A percentile compares a stretch with the other conserved stretches of the same genome.
These are phyloP conservation scores for Buteo buteo DNA, from an alignment of 2,113 vertebrate species.

Conservation along the genomic window DNA sequence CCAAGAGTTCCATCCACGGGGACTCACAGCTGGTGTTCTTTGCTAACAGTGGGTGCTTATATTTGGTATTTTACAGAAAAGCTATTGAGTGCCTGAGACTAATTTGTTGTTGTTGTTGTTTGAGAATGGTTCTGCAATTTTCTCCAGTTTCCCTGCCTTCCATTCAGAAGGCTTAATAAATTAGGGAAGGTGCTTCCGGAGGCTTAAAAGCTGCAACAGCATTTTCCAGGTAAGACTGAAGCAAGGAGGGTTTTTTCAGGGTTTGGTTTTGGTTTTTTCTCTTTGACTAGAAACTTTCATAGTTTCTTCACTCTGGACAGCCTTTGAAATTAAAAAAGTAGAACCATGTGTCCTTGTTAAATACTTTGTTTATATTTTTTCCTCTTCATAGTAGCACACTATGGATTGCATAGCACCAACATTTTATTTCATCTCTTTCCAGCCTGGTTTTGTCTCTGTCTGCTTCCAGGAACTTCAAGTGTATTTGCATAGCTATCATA, in stretches of 20 bases:
- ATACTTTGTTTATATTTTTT: not conserved
- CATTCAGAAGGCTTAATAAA: not conserved
- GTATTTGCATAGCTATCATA: not conserved
- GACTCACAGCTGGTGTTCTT: not conserved
- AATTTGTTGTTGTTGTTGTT: not conserved
- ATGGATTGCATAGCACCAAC: not conserved
- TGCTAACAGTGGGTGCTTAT: not conserved
- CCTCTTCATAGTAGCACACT: not conserved
- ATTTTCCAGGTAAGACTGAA: not conserved
- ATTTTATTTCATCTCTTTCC: not conserved
- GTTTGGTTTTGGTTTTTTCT: not conserved
- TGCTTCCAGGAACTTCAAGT: not conserved
- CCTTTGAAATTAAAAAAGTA: conserved; percentile 23
- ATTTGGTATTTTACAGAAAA: not conserved
- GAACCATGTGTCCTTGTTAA: not conserved
- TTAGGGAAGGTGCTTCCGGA: not conserved
- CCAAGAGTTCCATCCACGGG: not conserved
- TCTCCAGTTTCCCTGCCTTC: not conserved
- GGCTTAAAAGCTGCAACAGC: not conserved
- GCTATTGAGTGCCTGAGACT: not conserved
- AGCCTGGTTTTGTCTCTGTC: not conserved
- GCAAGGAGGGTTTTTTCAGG: not conserved
- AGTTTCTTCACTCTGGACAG: not conserved
- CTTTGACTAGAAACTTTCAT: not conserved
- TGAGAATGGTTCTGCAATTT: not conserved